Conservation (phyloP, 2,797 vertebrate genomes). For the Cheirogaleus major region DNA sequence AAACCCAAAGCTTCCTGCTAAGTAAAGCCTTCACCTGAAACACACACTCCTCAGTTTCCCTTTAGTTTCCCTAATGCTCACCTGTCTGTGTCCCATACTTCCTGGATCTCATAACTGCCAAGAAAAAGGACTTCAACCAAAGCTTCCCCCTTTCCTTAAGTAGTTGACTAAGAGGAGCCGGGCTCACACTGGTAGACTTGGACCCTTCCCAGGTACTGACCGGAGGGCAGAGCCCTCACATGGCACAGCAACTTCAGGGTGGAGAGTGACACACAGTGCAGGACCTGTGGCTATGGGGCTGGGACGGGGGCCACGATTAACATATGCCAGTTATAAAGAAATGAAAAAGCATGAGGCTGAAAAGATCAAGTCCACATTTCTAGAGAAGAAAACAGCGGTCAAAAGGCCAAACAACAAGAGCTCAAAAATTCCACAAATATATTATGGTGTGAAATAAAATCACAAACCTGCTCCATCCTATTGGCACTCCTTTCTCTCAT, state of each 20-base stretch:
- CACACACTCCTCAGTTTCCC: not conserved
- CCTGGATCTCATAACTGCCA: not conserved
- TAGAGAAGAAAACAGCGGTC: constrained; percentile 2
- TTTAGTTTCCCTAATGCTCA: not conserved
- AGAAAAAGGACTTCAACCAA: not conserved
- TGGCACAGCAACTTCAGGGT: not conserved
- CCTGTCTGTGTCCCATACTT: not conserved
- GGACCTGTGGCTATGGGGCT: not conserved
- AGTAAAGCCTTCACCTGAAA: not conserved
- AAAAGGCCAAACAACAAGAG: not conserved
- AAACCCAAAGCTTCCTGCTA: not conserved
- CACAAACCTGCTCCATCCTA: not conserved
- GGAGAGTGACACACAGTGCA: not conserved
- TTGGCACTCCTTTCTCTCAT: not conserved
- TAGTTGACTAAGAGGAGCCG: not conserved
- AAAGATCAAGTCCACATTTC: constrained; percentile 41
- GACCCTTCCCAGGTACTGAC: not conserved
- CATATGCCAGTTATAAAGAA: not conserved
- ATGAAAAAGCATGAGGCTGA: not conserved
- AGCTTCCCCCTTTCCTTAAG: not conserved
- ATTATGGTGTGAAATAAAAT: constrained; percentile 33
- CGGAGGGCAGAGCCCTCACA: not conserved
- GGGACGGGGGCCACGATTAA: not conserved
- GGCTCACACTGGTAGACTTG: not conserved
- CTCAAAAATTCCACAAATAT: not conserved